These are phyloP conservation scores for Bombus polaris DNA, from an alignment of 1,140 invertebrate species.

Conservation along the genomic window DNA sequence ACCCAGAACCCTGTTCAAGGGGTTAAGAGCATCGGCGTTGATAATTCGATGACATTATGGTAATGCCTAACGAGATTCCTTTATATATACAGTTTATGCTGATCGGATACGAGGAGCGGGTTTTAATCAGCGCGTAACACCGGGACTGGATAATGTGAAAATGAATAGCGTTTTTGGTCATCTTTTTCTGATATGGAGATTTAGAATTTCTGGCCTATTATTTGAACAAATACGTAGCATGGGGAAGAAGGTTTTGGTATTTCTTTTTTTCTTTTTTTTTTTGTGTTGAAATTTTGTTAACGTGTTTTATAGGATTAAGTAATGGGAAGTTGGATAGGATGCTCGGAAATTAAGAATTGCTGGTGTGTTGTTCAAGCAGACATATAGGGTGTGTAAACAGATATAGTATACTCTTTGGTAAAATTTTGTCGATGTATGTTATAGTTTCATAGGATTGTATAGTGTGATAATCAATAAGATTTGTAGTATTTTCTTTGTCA, in stretches of 20 bases:
- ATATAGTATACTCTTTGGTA: too few relatives aligned
- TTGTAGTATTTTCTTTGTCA: too few relatives aligned
- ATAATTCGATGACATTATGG: constrained; percentile 69
- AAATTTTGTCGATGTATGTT: too few relatives aligned
- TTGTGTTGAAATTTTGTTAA: too few relatives aligned
- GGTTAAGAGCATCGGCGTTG: constrained; percentile 55
- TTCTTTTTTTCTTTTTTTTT: too few relatives aligned
- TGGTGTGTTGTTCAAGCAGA: neutral
- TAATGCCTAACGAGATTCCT: constrained; percentile 63
- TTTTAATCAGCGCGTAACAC: constrained; percentile 33
- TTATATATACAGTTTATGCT: constrained; percentile 44
- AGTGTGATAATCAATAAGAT: too few relatives aligned
- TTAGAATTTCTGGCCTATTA: neutral
- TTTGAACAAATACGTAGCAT: neutral
- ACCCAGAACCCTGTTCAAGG: neutral
- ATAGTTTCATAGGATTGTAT: too few relatives aligned
- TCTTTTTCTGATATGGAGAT: neutral
- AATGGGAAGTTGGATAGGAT: neutral
- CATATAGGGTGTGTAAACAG: too few relatives aligned
- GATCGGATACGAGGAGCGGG: constrained; percentile 8
- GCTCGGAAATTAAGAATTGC: neutral
- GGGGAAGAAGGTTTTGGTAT: neutral
- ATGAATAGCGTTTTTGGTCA: neutral
- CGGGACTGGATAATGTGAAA: neutral
- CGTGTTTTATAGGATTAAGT: neutral